These are phyloP conservation scores for Enteromius paludinosus DNA, from an alignment of 2,797 vertebrate species.

Conservation along the genomic window DNA sequence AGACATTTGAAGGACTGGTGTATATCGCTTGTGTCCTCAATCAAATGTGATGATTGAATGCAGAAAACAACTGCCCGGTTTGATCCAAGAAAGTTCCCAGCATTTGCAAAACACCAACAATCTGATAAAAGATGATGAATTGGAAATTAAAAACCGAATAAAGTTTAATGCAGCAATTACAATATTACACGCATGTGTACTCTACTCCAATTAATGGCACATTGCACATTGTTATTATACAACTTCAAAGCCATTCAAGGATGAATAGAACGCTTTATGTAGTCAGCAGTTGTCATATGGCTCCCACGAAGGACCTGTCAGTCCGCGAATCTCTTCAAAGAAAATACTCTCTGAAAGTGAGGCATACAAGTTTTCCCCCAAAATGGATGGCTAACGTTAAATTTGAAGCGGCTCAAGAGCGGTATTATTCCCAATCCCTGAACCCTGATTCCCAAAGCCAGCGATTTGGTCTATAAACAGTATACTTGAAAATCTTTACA, in stretches of 20 bases:
- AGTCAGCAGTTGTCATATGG: conserved; percentile 41
- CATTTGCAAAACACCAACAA: conserved; percentile 6
- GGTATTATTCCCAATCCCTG: conserved; percentile 22
- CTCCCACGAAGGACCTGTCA: conserved; percentile 18
- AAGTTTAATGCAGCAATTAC: conserved; percentile 54
- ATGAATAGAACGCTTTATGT: conserved; percentile 33
- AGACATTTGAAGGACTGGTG: conserved; percentile 22
- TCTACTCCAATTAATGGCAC: conserved; percentile 50
- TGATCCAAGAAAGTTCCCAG: not conserved
- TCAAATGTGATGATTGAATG: not conserved
- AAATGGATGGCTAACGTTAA: conserved; percentile 4
- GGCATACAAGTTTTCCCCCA: conserved; percentile 6
- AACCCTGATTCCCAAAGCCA: conserved; percentile 22
- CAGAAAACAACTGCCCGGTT: conserved; percentile 3
- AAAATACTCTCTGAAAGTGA: conserved; percentile 29
- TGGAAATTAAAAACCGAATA: conserved; percentile 46
- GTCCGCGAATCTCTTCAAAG: conserved; percentile 20
- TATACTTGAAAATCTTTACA: conserved; percentile 50
- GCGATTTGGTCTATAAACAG: conserved; percentile 45
- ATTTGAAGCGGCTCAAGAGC: conserved; percentile 15
- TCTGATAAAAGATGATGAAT: conserved; percentile 33
- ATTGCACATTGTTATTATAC: conserved; percentile 52
- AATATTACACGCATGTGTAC: conserved; percentile 52
- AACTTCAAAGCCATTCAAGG: conserved; percentile 45
- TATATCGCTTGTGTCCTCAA: conserved; percentile 1